Conservation (phyloP, 2,797 vertebrate genomes). For the Tokudaia muenninki region DNA sequence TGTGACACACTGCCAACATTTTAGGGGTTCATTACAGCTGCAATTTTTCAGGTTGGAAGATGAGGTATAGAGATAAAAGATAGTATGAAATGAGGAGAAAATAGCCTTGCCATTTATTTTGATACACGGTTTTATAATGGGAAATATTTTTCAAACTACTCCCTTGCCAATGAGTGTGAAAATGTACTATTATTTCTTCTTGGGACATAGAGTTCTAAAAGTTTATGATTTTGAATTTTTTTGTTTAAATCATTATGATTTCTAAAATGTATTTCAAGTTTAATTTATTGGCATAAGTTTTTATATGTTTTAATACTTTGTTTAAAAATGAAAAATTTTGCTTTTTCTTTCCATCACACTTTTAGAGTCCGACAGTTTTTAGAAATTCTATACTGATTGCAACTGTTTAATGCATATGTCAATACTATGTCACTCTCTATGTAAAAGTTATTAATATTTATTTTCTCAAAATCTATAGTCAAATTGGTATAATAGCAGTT, state of each 20-base stretch:
- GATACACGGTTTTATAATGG: neutral
- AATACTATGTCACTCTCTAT: neutral
- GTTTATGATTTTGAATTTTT: neutral
- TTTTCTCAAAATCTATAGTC: neutral
- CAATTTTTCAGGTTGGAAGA: constrained; percentile 32
- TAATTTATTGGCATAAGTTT: constrained; percentile 8
- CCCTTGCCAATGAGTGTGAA: neutral
- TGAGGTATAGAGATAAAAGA: neutral
- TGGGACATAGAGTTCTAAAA: neutral
- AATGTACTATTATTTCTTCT: neutral
- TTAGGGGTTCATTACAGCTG: neutral
- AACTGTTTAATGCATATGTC: neutral
- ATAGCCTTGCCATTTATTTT: constrained; percentile 48
- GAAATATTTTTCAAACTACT: constrained; percentile 35
- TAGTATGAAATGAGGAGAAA: constrained; percentile 17
- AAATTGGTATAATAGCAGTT: neutral
- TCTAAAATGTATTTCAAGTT: neutral
- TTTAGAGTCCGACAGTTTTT: neutral
- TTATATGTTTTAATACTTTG: neutral
- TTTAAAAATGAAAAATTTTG: neutral
- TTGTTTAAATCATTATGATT: neutral
- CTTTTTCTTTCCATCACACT: neutral
- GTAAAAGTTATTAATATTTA: neutral
- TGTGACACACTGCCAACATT: neutral
- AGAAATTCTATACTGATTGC: neutral